Evolutionary conservation across 92 coral and sea anemone genomes (phyloP), one percentile per base, ranked within the genome.

Genomic region (Porites divaricata): DNA sequence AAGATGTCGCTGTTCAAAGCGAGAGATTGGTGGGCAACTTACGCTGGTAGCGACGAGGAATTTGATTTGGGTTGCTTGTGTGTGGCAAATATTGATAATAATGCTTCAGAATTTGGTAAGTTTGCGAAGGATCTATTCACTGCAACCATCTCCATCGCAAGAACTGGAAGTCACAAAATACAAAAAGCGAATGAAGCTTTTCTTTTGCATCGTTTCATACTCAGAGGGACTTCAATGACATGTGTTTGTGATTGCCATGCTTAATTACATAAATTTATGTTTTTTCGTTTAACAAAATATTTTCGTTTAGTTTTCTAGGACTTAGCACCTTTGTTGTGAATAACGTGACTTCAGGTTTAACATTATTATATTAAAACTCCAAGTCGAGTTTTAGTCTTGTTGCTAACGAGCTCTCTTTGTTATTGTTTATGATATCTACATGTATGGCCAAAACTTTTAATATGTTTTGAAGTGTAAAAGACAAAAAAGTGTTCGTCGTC

Each of bases 11-110:
- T 96, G 93, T 96, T 96, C 95, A 96, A 96, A 88, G 99, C 99
- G 83, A 94, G 99, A 88, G 99, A 96, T 91, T 96, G 99, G 99
- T 96, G 99, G 99, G 93, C 98, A 67, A 91, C 99, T 78, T 95
- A 93, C 90, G 90, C 96, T 69, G 99, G 98, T 12, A 97, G 92
- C 95, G 97, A 92, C 79, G 99, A 97, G 88, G 99, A 97, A 83
- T 97, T 95, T 87, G 99, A 97, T 80, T 73, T 90, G 24, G 99
- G 99, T 72, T 97, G 99, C 81, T 84, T 97, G 65, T 95, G 98
- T 73, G 93, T 95, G 53, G 96, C 97, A 72, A 97, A 95, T 77
- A 95, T 97, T 63, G 99, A 97, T 76, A 97, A 97, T 77, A 91
- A 83, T 85, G 75, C 89, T 6, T 74, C 92, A 8, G 63, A 86